Base-by-base conservation (phyloP, 2,888 invertebrate genomes). In the Microdon myrmicae region DNA sequence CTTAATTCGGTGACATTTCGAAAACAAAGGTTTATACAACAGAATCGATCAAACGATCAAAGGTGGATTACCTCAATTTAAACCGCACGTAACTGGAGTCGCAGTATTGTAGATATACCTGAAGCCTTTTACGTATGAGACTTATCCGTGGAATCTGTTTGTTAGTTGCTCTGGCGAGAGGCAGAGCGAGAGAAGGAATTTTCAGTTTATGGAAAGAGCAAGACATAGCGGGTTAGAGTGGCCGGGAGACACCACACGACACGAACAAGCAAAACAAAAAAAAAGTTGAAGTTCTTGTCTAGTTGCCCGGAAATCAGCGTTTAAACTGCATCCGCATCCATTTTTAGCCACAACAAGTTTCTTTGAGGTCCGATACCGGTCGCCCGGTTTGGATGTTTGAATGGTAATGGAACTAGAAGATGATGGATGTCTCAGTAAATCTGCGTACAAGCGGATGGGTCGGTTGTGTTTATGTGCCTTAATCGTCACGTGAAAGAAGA, bases 251-350 rank as follows among this genome's bases (percentile, higher is more conserved):
- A n/a, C n/a, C n/a, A n/a, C n/a, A n/a, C n/a, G n/a, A n/a, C n/a
- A n/a, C n/a, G n/a, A n/a, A n/a, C n/a, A 4, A 41, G 25, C 5
- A 23, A 12, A 28, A 8, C 8, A 26, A 14, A 22, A 53, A 60
- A 60, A 58, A 64, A 56, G 64, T 64, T 56, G 64, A 51, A 53
- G 56, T 64, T 64, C 64, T 64, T 58, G 64, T 58, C 56, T 56
- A 64, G 56, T 38, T 64, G 64, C 56, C 64, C 64, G 64, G 64
- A 64, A 64, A 64, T 64, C 64, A 53, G 34, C 64, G 64, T 64
- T 64, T 64, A 64, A 45, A 64, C 56, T 56, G 64, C 64, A 64
- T 64, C 64, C 64, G 64, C 48, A 64, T 64, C 56, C 64, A 64
- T 58, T 64, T 64, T 64, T 64, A 64, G 64, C 41, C 37, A 37